phyloP scores from a whole-genome alignment of 2,797 vertebrate genomes.

The Remorina albescens region DNA sequence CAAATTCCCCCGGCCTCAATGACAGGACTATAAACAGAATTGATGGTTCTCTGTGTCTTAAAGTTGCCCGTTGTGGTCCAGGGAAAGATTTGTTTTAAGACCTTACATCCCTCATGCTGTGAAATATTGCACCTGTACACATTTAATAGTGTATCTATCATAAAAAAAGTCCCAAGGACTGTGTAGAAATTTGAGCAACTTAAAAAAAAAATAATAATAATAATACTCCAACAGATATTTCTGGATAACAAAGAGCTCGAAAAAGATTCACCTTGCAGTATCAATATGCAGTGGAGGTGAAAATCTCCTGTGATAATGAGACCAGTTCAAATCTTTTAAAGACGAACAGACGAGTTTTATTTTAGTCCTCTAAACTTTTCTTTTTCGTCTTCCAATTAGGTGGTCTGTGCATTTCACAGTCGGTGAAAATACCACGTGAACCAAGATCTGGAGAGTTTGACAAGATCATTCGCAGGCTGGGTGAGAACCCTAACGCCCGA shows the following conservation, averaged over 20 bases:
- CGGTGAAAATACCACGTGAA: slow-evolving; percentile 94
- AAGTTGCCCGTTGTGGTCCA: slow-evolving; percentile 57
- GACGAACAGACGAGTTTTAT: not conserved
- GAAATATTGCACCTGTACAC: slow-evolving; percentile 67
- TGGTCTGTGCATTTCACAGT: slow-evolving; percentile 93
- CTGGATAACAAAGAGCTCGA: not conserved
- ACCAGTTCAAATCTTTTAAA: not conserved
- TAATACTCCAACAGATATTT: not conserved
- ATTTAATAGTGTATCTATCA: slow-evolving; percentile 57
- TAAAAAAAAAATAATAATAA: not conserved
- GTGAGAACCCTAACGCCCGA: slow-evolving; percentile 93
- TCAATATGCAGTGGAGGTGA: not conserved
- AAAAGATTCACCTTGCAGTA: not conserved
- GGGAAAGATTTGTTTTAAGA: slow-evolving; percentile 67
- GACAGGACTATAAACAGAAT: slow-evolving; percentile 69
- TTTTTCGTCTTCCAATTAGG: slow-evolving; percentile 78
- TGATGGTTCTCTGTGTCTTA: slow-evolving; percentile 53
- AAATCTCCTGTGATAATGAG: slow-evolving; percentile 13
- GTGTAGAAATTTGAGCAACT: slow-evolving; percentile 28
- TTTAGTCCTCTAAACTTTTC: slow-evolving; percentile 6
- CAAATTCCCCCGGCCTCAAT: slow-evolving; percentile 39
- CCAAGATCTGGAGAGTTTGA: slow-evolving; percentile 92
- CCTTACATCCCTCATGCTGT: slow-evolving; percentile 49
- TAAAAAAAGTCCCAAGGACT: slow-evolving; percentile 28
- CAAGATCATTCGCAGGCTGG: slow-evolving; percentile 92